Evolutionary conservation across 2,113 vertebrate genomes (phyloP).

Genomic region (Brachyhypopomus occidentalis): DNA sequence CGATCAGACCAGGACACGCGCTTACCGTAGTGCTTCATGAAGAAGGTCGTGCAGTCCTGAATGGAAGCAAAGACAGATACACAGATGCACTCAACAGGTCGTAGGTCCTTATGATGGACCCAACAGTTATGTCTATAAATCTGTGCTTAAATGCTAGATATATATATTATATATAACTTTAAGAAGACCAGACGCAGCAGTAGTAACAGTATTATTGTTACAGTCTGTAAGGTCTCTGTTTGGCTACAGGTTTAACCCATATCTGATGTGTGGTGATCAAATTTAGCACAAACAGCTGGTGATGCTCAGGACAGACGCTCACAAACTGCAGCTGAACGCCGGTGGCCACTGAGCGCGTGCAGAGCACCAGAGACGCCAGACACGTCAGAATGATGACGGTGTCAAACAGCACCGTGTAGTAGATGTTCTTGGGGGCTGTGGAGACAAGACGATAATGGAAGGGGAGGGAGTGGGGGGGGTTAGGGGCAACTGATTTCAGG

Average conservation of each 20-base stretch:
- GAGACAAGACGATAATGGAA: neutral
- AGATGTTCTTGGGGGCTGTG: conserved; percentile 84
- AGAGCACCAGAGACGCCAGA: conserved; percentile 81
- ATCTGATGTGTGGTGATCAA: too few species aligned
- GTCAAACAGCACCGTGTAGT: conserved; percentile 89
- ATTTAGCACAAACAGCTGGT: too few species aligned
- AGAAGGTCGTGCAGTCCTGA: conserved; percentile 86
- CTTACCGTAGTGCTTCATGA: conserved; percentile 72
- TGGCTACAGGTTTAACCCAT: too few species aligned
- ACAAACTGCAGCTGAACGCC: conserved; percentile 87
- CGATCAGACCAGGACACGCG: conserved; percentile 81
- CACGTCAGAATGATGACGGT: conserved; percentile 85
- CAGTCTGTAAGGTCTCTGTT: too few species aligned
- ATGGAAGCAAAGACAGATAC: neutral
- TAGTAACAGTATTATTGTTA: too few species aligned
- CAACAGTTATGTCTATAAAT: too few species aligned
- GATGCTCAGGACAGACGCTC: conserved; percentile 47
- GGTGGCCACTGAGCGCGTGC: conserved; percentile 82
- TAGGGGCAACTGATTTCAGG: too few species aligned
- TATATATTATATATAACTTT: too few species aligned
- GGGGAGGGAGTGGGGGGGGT: too few species aligned
- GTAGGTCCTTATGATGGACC: too few species aligned
- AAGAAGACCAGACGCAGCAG: too few species aligned
- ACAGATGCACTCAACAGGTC: neutral
- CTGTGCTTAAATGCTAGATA: too few species aligned